These are phyloP conservation scores for Clarias batrachus DNA, from an alignment of 2,113 vertebrate genomes.

Conservation along the genomic window DNA sequence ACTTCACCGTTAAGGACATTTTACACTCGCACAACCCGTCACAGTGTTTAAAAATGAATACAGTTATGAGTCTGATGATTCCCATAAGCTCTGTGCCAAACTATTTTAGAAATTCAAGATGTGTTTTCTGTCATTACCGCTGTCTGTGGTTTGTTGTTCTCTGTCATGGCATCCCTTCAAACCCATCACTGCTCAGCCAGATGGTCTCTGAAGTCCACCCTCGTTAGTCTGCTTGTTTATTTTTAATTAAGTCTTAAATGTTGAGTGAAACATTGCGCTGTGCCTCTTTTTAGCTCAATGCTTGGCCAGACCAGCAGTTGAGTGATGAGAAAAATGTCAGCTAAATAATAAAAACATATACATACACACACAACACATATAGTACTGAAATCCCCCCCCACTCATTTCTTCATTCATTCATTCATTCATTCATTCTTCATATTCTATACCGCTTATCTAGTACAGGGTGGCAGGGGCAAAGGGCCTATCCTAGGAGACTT, in stretches of 20 bases:
- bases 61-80: neutral
- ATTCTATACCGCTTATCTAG: too few species aligned
- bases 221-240: slow-evolving; percentile 42
- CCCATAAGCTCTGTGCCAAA: neutral
- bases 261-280: slow-evolving; percentile 21
- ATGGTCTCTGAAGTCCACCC: slow-evolving; percentile 48
- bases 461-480: too few species aligned
- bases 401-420: too few species aligned
- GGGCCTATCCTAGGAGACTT: too few species aligned
- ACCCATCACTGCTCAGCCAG: slow-evolving; percentile 32
- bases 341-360: neutral
- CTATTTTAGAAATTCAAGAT: neutral
- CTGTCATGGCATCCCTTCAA: slow-evolving; percentile 36
- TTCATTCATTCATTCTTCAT: too few species aligned
- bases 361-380: too few species aligned
- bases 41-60: neutral
- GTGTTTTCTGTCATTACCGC: neutral
- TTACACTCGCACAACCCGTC: neutral
- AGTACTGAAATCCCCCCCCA: too few species aligned
- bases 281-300: slow-evolving; percentile 12
- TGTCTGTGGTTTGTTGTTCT: slow-evolving; percentile 7
- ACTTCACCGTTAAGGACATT: neutral
- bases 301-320: slow-evolving; percentile 8
- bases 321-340: neutral
- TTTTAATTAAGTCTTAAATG: slow-evolving; percentile 41